Evolutionary conservation across 2,888 invertebrate genomes (phyloP), one percentile per base, ranked within the genome.

Genomic region (Agrochola macilenta): DNA sequence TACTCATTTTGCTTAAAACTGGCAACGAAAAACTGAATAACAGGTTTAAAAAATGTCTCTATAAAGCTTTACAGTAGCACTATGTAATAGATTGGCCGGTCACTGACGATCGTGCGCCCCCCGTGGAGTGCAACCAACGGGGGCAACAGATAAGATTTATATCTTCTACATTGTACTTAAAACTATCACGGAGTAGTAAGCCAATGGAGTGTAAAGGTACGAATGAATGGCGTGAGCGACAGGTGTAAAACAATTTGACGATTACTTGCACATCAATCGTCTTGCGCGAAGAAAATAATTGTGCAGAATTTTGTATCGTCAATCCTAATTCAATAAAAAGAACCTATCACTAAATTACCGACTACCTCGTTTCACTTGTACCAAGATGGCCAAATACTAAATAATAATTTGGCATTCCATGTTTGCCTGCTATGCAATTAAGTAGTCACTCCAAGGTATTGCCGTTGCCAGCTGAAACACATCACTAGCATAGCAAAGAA

Each of bases 61-160:
- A 17, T 17, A 49, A 35, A 46, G 26, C 14, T 57, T 63, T 64
- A 52, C 86, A 83, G 89, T 88, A 88, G 81, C 69, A 82, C 61
- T 76, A 26, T 81, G 76, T 79, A 79, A 87, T 81, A 74, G 85
- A 87, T 74, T 63, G 82, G 66, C 63, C 57, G 75, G 75, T 69
- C 78, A 79, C 46, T 58, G 72, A 39, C 69, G 61, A 75, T 66
- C 80, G 83, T 81, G 72, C 61, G 83, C 89, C 89, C 84, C 87
- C 90, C 74, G 79, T 65, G 26, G 88, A 72, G 84, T 81, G 66
- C 78, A 57, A 73, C 79, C 86, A 85, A 85, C 80, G 70, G 84
- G 80, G 78, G 86, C 82, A 74, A 76, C 58, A 73, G 83, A 84
- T 83, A 83, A 82, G 81, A 88, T 87, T 85, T 76, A 88, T 84